Percentiles rank a stretch among this genome's conserved stretches.
phyloP scores from a whole-genome alignment of 1,140 invertebrate species.

The Hyles euphorbiae region DNA sequence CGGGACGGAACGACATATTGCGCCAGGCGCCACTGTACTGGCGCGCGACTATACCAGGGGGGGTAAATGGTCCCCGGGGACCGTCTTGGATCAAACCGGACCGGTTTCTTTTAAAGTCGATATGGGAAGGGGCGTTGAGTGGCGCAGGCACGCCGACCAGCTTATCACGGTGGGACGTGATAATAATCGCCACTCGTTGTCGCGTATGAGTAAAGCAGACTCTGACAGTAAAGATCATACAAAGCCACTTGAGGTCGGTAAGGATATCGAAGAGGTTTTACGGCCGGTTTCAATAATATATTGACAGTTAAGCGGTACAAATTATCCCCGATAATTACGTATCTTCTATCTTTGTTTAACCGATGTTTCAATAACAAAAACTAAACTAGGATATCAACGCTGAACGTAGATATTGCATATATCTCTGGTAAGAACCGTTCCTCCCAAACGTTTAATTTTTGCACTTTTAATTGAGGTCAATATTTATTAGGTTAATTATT shows the following conservation, averaged over 20 bases:
- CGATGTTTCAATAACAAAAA: too few species aligned
- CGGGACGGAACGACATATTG: neutral
- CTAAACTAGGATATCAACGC: too few species aligned
- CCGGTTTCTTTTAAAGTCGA: slow-evolving; percentile 5
- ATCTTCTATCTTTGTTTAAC: too few species aligned
- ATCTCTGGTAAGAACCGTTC: too few species aligned
- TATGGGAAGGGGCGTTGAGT: neutral
- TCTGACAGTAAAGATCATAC: neutral
- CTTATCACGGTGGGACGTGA: neutral
- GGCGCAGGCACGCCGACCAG: slow-evolving; percentile 3
- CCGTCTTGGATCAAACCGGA: neutral
- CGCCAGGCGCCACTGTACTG: neutral
- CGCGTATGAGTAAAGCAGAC: neutral
- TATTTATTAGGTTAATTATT: too few species aligned
- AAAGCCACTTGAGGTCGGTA: neutral
- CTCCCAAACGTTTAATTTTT: too few species aligned
- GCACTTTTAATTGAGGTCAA: too few species aligned
- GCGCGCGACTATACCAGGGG: neutral
- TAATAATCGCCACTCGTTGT: neutral
- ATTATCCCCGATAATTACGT: too few species aligned
- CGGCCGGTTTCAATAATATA: too few species aligned
- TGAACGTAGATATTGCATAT: too few species aligned
- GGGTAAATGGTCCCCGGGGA: slow-evolving; percentile 3
- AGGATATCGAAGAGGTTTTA: neutral
- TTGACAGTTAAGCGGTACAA: too few species aligned